Percentiles rank a stretch among this genome's conserved stretches.
These are phyloP conservation scores for Muscicapa adusta DNA, from an alignment of 2,113 vertebrate species.

Conservation along the genomic window DNA sequence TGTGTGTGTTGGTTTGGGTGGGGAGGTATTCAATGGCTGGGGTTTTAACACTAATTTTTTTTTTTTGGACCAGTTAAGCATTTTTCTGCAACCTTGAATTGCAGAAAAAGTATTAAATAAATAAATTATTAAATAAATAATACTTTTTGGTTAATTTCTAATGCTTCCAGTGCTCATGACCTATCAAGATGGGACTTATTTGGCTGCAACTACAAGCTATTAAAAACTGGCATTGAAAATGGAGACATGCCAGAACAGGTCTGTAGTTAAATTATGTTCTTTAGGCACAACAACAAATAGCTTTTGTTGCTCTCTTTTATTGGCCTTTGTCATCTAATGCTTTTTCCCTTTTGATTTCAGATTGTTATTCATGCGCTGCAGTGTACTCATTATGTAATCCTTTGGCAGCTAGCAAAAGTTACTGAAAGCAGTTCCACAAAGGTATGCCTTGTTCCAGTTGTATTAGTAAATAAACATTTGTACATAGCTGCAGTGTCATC, in stretches of 20 bases:
- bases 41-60: not conserved
- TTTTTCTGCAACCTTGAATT: not conserved
- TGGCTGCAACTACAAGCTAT: constrained; percentile 94
- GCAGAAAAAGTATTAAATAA: not conserved
- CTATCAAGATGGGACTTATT: constrained; percentile 98
- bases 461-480: not conserved
- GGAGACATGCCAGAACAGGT: constrained; percentile 99
- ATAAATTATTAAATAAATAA: not conserved
- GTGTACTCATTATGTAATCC: constrained; percentile 97
- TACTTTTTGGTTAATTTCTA: constrained; percentile 14
- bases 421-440: constrained; percentile 93
- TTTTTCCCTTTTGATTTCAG: constrained; percentile 71
- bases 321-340: not conserved
- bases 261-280: constrained; percentile 34
- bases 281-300: not conserved
- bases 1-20: not conserved
- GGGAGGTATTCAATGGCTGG: not conserved
- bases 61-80: not conserved
- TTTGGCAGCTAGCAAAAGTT: constrained; percentile 95
- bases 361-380: constrained; percentile 98
- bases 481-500: not conserved
- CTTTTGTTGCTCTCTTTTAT: not conserved
- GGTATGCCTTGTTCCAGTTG: constrained; percentile 70
- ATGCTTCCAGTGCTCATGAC: constrained; percentile 87
- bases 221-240: constrained; percentile 98